Conservation (phyloP, 2,113 vertebrate genomes). For the Orthochromis malagaraziensis region DNA sequence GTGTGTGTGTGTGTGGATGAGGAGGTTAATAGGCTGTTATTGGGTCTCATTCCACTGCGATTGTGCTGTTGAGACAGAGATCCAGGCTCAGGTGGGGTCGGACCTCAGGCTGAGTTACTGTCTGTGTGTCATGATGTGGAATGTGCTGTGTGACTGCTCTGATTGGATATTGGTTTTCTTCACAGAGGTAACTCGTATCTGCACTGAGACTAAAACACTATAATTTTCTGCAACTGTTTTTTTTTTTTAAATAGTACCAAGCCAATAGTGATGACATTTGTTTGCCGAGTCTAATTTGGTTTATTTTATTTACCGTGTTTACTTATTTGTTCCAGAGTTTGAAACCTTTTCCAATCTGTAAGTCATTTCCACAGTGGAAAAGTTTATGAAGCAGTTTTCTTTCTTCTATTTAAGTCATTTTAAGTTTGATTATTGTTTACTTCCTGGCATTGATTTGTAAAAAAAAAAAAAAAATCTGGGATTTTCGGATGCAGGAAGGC, state of each 20-base stretch:
- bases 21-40: slow-evolving; percentile 59
- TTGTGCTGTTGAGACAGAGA: slow-evolving; percentile 56
- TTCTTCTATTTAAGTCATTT: background rate
- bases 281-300: background rate
- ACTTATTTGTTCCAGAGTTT: slow-evolving; percentile 6
- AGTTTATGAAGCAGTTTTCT: background rate
- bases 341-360: background rate
- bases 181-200: slow-evolving; percentile 9
- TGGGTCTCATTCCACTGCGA: slow-evolving; percentile 66
- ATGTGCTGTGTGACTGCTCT: slow-evolving; percentile 37
- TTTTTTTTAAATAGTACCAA: background rate
- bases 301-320: slow-evolving; percentile 8
- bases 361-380: background rate
- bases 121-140: slow-evolving; percentile 52
- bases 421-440: background rate
- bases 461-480: background rate
- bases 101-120: slow-evolving; percentile 55
- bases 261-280: background rate
- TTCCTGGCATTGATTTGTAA: background rate
- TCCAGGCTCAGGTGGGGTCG: slow-evolving; percentile 63
- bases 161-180: slow-evolving; percentile 51
- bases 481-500: background rate
- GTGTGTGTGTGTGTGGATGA: background rate
- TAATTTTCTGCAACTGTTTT: background rate
- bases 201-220: background rate